Evolutionary conservation across 2,113 vertebrate species (phyloP), one percentile per base, ranked within the genome.

Genomic region (Tragelaphus buxtoni): DNA sequence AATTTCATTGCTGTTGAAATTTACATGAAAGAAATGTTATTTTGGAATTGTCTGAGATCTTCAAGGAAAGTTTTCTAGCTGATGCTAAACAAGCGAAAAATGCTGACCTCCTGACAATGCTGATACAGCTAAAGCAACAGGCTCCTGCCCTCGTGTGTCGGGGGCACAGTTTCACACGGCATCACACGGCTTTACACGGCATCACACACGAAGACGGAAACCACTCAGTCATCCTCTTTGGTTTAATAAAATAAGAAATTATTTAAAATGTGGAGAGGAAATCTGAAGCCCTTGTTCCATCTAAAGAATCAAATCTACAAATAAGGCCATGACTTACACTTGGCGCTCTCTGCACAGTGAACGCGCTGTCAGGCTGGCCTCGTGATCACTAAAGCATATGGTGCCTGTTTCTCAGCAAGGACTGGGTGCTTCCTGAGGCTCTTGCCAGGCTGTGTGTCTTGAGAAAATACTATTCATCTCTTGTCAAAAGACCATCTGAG

Each of bases 151-250:
- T 4, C 9, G 3, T 2, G 49, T 22, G 49, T 22, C 5, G 0
- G 77, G 18, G 77, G 30, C 77, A 35, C 32, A n/a, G 49, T n/a
- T 7, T 12, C 47, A n/a, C 77, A 22, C 18, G 2, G 32, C 49
- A 0, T 79, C 45, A 79, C 28, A 32, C 45, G 0, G 2, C 45
- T 10, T 9, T 17, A 30, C 26, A 74, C 1, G 0, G 42, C 14
- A 2, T 20, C 47, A 80, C 47, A 32, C 47, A 22, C 3, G 7
- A 53, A 18, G 84, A 20, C 7, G 7, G 14, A 20, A 13, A 20
- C 9, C 4, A 0, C 9, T 2, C 4, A 7, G 11, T n/a, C 28
- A 1, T 9, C 22, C 42, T 26, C 74, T 55, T 42, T 28, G 13
- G 14, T n/a, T 58, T 28, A 47, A 30, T 30, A 49, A 39, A 47